phyloP scores from a whole-genome alignment of 2,888 invertebrate species.

The Leucophenga maculata region DNA sequence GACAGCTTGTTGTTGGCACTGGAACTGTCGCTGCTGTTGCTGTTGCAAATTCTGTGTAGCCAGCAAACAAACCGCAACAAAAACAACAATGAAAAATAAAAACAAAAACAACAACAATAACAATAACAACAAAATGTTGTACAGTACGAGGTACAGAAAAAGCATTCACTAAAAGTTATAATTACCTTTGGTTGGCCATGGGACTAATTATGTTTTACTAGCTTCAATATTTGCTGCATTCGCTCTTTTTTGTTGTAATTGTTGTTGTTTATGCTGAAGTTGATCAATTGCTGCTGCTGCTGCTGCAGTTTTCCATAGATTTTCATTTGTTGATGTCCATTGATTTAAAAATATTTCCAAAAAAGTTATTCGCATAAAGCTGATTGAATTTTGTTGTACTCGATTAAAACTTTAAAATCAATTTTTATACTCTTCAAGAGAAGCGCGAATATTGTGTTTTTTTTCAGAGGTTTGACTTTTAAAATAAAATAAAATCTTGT shows the following conservation, averaged over 20 bases:
- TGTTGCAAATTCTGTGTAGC: not conserved
- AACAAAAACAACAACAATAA: constrained; percentile 7
- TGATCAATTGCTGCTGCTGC: not conserved
- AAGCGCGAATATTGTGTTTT: no score
- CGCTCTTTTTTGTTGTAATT: not conserved
- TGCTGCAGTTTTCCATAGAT: no score
- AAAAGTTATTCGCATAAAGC: no score
- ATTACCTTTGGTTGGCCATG: constrained; percentile 20
- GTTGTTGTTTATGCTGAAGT: not conserved
- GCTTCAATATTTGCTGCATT: not conserved
- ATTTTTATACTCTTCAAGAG: no score
- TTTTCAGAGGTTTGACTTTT: no score
- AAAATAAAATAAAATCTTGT: no score
- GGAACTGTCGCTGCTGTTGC: not conserved
- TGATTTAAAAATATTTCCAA: no score
- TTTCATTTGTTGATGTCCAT: no score
- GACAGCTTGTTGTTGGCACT: not conserved
- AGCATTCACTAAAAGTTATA: constrained; percentile 18
- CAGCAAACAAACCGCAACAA: constrained; percentile 9
- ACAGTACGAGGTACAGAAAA: not conserved
- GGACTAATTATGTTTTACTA: constrained; percentile 7
- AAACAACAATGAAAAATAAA: constrained; percentile 4
- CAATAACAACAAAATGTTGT: not conserved
- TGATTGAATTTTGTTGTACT: no score
- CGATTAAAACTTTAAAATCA: no score